A percentile compares a stretch with the other conserved stretches of the same genome.
Conservation (phyloP, 23 tunicate species). For the Trididemnum nubilum region DNA sequence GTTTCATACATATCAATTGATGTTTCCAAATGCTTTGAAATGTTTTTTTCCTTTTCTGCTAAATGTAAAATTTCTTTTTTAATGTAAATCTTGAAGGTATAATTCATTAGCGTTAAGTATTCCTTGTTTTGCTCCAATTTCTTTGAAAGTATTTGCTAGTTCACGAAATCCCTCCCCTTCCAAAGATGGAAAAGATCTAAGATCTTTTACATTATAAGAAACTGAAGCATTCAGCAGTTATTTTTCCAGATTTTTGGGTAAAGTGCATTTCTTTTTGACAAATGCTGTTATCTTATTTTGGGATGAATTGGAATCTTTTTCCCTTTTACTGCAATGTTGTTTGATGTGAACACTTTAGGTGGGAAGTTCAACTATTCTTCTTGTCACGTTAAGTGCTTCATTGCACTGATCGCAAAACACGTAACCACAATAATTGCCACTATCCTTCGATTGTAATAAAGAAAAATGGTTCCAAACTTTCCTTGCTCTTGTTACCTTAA, state of each 20-base stretch:
- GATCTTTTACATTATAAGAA: not conserved
- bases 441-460: not conserved
- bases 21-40: not conserved
- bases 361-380: not conserved
- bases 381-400: not conserved
- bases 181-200: not conserved
- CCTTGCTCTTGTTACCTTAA: not conserved
- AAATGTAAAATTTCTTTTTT: not conserved
- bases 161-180: slow-evolving; percentile 7
- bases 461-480: not conserved
- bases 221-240: not conserved
- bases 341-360: not conserved
- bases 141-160: not conserved
- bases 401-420: not conserved
- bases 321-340: not conserved
- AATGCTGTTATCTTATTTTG: not conserved
- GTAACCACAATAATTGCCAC: slow-evolving; percentile 1
- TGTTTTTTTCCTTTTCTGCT: not conserved
- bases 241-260: not conserved
- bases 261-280: no score
- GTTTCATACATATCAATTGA: not conserved
- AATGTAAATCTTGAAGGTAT: not conserved
- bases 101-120: not conserved
- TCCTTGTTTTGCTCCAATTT: not conserved
- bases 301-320: not conserved